Percentiles rank a stretch among this genome's conserved stretches.
phyloP scores from a whole-genome alignment of 2,797 vertebrate species.

The Nasua narica region DNA sequence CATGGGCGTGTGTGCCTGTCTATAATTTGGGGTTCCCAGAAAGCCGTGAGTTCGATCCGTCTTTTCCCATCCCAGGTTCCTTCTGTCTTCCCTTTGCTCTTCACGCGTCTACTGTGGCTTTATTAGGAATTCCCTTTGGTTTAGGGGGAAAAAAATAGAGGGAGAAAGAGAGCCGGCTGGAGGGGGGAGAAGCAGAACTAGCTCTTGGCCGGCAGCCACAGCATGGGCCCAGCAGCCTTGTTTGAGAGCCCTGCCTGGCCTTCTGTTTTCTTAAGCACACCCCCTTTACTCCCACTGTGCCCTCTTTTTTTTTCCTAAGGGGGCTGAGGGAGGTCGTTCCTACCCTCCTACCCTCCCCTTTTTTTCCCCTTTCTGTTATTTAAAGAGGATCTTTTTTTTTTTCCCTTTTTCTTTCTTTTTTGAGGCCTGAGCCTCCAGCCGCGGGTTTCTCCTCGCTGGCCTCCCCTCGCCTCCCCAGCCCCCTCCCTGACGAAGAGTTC shows the following conservation, averaged over 20 bases:
- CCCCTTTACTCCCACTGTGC: not conserved
- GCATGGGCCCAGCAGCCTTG: conserved; percentile 77
- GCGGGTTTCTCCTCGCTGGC: conserved; percentile 83
- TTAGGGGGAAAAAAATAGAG: conserved; percentile 56
- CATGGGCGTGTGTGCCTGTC: no score
- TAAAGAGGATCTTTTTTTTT: not conserved
- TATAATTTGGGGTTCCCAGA: not conserved
- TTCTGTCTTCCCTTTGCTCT: not conserved
- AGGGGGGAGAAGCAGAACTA: conserved; percentile 42
- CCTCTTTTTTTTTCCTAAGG: not conserved
- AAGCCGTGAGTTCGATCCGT: not conserved
- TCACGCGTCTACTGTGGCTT: conserved; percentile 40
- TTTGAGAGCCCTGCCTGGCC: conserved; percentile 76
- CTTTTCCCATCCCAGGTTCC: not conserved
- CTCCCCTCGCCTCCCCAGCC: conserved; percentile 78
- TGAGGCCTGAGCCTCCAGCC: conserved; percentile 75
- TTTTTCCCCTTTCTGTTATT: conserved; percentile 1
- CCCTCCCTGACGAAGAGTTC: conserved; percentile 86
- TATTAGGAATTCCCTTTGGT: conserved; percentile 82
- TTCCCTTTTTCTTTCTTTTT: conserved; percentile 73
- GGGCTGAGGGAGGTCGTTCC: not conserved
- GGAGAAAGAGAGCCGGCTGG: conserved; percentile 10
- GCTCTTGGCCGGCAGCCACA: conserved; percentile 76
- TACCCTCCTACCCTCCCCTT: not conserved
- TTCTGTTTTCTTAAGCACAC: conserved; percentile 85